A percentile compares a stretch with the other conserved stretches of the same genome.
Conservation (phyloP, 2,113 vertebrate genomes). For the Raja brachyura region DNA sequence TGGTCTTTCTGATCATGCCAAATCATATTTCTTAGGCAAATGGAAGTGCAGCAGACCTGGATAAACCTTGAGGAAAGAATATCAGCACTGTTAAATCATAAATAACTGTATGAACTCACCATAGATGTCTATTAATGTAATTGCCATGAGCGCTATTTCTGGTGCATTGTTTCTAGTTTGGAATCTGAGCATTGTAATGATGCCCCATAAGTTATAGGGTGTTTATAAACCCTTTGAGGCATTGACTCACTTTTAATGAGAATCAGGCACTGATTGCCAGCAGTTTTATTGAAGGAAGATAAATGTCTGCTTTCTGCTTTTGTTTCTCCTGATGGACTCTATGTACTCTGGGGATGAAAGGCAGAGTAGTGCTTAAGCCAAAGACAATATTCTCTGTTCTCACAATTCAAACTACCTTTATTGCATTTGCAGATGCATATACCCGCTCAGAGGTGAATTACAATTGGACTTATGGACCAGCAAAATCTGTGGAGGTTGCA, state of each 20-base stretch:
- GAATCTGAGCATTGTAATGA: background rate
- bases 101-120: background rate
- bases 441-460: constrained; percentile 94
- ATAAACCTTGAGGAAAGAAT: no score
- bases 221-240: constrained; percentile 5
- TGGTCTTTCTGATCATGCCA: background rate
- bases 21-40: background rate
- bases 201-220: background rate
- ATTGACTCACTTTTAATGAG: background rate
- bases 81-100: no score
- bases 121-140: background rate
- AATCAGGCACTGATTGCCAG: background rate
- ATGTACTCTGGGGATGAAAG: background rate
- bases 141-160: background rate
- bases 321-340: background rate
- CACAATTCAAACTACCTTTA: constrained; percentile 15
- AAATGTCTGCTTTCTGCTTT: background rate
- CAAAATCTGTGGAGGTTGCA: constrained; percentile 88
- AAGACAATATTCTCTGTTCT: background rate
- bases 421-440: constrained; percentile 74
- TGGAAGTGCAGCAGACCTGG: no score
- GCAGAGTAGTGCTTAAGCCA: background rate
- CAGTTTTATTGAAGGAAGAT: background rate
- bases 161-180: no score
- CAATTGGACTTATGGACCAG: constrained; percentile 86